Evolutionary conservation across 2,888 invertebrate genomes (phyloP).

Genomic region (Pediacus dermestoides): DNA sequence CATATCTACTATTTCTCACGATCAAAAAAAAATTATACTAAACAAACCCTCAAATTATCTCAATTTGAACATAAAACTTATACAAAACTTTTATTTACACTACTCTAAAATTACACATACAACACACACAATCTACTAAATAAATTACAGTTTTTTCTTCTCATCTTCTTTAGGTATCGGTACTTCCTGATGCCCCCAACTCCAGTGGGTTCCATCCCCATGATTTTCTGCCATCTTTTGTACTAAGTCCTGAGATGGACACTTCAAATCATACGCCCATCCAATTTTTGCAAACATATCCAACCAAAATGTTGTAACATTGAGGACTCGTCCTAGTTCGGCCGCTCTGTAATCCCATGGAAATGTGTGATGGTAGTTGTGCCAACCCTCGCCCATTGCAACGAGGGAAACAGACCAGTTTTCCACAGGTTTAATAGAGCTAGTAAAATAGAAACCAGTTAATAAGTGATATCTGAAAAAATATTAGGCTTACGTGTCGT

Average conservation of each 20-base stretch:
- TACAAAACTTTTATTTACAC: too few relatives aligned
- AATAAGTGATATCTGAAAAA: slow-evolving; percentile 1
- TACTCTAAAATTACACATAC: too few relatives aligned
- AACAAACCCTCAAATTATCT: too few relatives aligned
- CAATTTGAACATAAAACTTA: too few relatives aligned
- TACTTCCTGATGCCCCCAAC: too few relatives aligned
- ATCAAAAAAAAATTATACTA: too few relatives aligned
- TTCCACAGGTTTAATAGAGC: slow-evolving; percentile 71
- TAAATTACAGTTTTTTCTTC: too few relatives aligned
- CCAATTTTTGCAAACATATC: slow-evolving; percentile 66
- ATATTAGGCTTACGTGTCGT: slow-evolving; percentile 64
- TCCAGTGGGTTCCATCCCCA: slow-evolving; percentile 49
- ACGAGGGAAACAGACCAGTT: slow-evolving; percentile 70
- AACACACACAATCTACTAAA: too few relatives aligned
- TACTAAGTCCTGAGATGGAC: slow-evolving; percentile 58
- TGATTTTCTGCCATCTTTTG: slow-evolving; percentile 53
- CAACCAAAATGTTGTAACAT: slow-evolving; percentile 66
- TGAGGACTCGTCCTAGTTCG: slow-evolving; percentile 65
- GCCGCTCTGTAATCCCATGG: slow-evolving; percentile 92
- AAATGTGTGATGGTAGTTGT: slow-evolving; percentile 92
- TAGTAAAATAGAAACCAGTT: slow-evolving; percentile 6
- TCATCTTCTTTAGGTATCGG: too few relatives aligned
- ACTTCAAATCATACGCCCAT: slow-evolving; percentile 75
- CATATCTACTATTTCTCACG: too few relatives aligned
- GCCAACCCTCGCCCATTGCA: slow-evolving; percentile 85